Base-by-base conservation (phyloP, 2,888 invertebrate species). In the Patella depressa region DNA sequence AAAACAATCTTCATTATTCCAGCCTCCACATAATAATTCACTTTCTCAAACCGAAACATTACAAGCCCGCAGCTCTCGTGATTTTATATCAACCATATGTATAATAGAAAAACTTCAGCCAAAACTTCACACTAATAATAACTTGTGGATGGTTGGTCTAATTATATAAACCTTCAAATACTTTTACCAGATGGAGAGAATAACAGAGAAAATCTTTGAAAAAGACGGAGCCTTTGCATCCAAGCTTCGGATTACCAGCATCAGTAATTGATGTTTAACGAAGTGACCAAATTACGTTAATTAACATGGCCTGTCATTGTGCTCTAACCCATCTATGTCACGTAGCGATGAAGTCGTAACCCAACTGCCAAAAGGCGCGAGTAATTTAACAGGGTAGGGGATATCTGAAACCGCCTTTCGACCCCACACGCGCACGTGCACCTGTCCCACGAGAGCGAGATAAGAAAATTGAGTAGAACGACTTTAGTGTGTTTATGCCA, bases 381-480 rank as follows among this genome's bases (percentile, higher is more conserved):
- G 65, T 65, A 65, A 65, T 65, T 19, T 24, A 65, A 11, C 71
- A 75, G 71, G 75, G 55, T 29, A 55, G 19, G 53, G 70, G 71
- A 55, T 53, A 72, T 72, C 57, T 65, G 24, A 53, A 53, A 72
- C 73, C 72, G 53, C 69, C 72, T 19, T 65, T 73, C 45, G 72
- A 76, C 59, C 72, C 73, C 69, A 72, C 72, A 72, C 76, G 65
- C 65, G 75, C 59, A 73, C 73, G 72, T 53, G 72, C 72, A 72
- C 72, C 73, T 73, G 72, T 76, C 65, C 53, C 34, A 65, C 65
- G 65, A 53, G 73, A 45, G 24, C 72, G 73, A 45, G 54, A 73
- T 72, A 73, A 69, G 72, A 45, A 54, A 57, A 55, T 17, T 24
- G 24, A 53, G 24, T 24, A 73, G 55, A 73, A 45, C 45, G 55